Percentiles rank a stretch among this genome's conserved stretches.
These are phyloP conservation scores for Andrena praecox DNA, from an alignment of 2,888 invertebrate genomes.

Conservation along the genomic window DNA sequence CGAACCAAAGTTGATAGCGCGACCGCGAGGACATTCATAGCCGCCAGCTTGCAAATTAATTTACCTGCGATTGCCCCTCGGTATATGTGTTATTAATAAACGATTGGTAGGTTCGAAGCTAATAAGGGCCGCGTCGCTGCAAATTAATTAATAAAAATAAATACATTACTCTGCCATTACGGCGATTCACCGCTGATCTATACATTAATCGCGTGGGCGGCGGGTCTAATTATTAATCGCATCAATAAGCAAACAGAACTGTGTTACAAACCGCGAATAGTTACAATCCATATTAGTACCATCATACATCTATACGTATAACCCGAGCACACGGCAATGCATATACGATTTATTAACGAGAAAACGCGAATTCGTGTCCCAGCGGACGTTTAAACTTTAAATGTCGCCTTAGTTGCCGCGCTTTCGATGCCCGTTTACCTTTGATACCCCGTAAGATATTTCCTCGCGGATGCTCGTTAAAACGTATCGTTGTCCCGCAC, in stretches of 20 bases:
- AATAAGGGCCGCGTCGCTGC: slow-evolving; percentile 3
- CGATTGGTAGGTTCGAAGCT: not conserved
- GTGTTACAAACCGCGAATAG: not conserved
- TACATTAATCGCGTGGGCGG: slow-evolving; percentile 19
- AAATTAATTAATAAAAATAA: slow-evolving; percentile 23
- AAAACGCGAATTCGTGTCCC: not conserved
- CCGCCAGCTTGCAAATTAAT: slow-evolving; percentile 31
- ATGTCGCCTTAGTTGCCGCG: not conserved
- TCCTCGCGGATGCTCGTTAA: slow-evolving; percentile 23
- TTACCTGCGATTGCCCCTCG: not conserved
- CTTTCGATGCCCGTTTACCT: not conserved
- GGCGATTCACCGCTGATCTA: not conserved
- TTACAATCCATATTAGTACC: slow-evolving; percentile 16
- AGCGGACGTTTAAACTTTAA: slow-evolving; percentile 14
- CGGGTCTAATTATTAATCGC: slow-evolving; percentile 42
- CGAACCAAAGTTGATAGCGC: not conserved
- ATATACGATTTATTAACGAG: not conserved
- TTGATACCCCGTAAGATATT: slow-evolving; percentile 20
- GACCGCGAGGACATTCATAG: not conserved
- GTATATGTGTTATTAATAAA: slow-evolving; percentile 19
- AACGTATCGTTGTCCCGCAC: slow-evolving; percentile 33
- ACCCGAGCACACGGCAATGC: slow-evolving; percentile 23
- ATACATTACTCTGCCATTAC: slow-evolving; percentile 22
- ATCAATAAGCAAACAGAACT: slow-evolving; percentile 10
- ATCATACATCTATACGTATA: not conserved